phyloP scores from a whole-genome alignment of 2,797 vertebrate species.

The Microchirus variegatus region DNA sequence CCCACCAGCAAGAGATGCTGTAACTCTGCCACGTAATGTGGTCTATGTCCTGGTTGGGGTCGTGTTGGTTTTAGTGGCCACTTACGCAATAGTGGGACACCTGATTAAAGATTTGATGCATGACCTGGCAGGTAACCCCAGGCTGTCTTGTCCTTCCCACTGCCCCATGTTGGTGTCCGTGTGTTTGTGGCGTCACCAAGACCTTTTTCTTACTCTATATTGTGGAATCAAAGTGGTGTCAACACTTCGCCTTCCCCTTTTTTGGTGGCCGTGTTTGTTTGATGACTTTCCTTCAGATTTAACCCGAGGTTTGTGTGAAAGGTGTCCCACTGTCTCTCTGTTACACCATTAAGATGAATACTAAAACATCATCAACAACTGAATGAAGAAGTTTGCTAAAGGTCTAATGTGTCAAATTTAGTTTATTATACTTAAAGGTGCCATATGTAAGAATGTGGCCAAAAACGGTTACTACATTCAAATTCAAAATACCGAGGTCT shows the following conservation, averaged over 20 bases:
- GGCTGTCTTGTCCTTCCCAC: conserved; percentile 15
- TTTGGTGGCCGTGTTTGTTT: conserved; percentile 4
- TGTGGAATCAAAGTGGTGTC: background rate
- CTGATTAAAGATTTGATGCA: conserved; percentile 91
- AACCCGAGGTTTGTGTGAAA: conserved; percentile 28
- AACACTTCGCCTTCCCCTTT: conserved; percentile 10
- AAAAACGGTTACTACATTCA: too few relatives aligned
- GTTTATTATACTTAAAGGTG: too few relatives aligned
- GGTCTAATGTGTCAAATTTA: too few relatives aligned
- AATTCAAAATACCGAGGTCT: too few relatives aligned
- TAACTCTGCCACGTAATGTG: conserved; percentile 83
- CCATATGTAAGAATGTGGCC: too few relatives aligned
- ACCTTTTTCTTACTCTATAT: conserved; percentile 12
- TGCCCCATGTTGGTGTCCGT: conserved; percentile 9
- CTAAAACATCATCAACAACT: background rate
- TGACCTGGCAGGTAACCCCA: conserved; percentile 89
- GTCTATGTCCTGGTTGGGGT: conserved; percentile 85
- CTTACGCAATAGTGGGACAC: conserved; percentile 92
- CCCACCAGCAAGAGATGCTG: conserved; percentile 84
- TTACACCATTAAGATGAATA: conserved; percentile 15
- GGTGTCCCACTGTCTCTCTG: conserved; percentile 14
- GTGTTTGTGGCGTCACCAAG: conserved; percentile 15
- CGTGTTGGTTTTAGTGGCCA: conserved; percentile 83
- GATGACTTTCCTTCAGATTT: conserved; percentile 20
- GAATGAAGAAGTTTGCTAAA: background rate